Evolutionary conservation across 1,140 invertebrate genomes (phyloP), one percentile per base, ranked within the genome.

Genomic region (Dufourea novaeangliae): DNA sequence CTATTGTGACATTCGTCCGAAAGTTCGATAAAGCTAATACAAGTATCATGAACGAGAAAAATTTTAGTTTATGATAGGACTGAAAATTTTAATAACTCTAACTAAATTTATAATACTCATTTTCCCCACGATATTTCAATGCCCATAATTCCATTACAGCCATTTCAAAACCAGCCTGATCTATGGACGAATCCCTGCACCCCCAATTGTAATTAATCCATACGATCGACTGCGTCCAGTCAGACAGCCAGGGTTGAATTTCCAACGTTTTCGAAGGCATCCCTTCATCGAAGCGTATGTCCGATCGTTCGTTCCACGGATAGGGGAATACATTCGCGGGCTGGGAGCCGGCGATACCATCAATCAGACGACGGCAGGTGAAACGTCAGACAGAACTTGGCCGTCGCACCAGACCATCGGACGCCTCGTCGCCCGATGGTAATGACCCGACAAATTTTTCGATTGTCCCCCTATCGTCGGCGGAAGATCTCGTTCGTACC

Each of bases 361-460:
- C 82, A 82, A 79, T 83, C 82, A 82, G 25, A 14, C 11, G 59
- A 22, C 11, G 41, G 69, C 80, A 57, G 50, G 75, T 71, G 81
- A 56, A 52, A 52, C 44, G 37, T n/a, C 44, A 54, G 41, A 63
- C 56, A 44, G 63, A n/a, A 66, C 46, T 32, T 63, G 39, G 61
- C 62, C 50, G 39, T 14, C 25, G 57, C 44, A 37, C n/a, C 41
- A 56, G 61, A 82, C 56, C 44, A 39, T 27, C 32, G 1, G 52
- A 44, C 57, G 66, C 50, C 12, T 29, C 22, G 41, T 64, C 62
- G n/a, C 37, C 32, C 39, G 27, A 74, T 83, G 82, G 80, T 83
- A 83, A 83, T 79, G 80, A 83, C 69, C 82, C 75, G 75, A 83
- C 82, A 83, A 83, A 83, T 83, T 82, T 83, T 74, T 80, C 75